Evolutionary conservation across 2,888 invertebrate genomes (phyloP).

Genomic region (Drosophila austrosaltans): DNA sequence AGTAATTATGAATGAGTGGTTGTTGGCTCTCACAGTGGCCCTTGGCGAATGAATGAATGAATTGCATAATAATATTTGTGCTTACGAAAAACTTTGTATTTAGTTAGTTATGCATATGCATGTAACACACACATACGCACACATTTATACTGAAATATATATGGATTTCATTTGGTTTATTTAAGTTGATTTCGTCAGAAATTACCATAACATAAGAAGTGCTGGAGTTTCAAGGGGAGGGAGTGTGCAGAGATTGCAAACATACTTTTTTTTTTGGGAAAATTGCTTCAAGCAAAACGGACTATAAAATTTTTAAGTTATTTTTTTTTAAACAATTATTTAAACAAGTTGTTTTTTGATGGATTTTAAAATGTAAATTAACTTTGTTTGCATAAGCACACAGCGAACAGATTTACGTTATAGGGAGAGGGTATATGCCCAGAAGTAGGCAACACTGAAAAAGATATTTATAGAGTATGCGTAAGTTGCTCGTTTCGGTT

Average conservation of each 20-base stretch:
- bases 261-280: constrained; percentile 26
- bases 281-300: constrained; percentile 28
- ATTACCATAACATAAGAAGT: constrained; percentile 40
- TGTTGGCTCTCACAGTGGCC: constrained; percentile 9
- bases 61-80: constrained; percentile 24
- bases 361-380: constrained; percentile 52
- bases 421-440: not conserved
- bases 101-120: constrained; percentile 41
- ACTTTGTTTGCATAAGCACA: constrained; percentile 32
- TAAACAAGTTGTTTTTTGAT: constrained; percentile 48
- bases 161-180: constrained; percentile 60
- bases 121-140: constrained; percentile 22
- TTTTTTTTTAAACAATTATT: constrained; percentile 26
- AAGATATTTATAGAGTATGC: not conserved
- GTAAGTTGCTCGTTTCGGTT: no score
- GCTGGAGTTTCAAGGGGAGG: not conserved
- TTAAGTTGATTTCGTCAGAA: constrained; percentile 53
- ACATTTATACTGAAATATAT: not conserved
- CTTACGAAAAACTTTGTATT: constrained; percentile 47
- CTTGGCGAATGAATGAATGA: constrained; percentile 9
- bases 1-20: constrained; percentile 60
- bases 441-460: not conserved
- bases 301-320: constrained; percentile 24
- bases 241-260: constrained; percentile 11
- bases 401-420: not conserved